A percentile compares a stretch with the other conserved stretches of the same genome.
phyloP scores from a whole-genome alignment of 2,797 vertebrate genomes.

The Micromesistius poutassou region DNA sequence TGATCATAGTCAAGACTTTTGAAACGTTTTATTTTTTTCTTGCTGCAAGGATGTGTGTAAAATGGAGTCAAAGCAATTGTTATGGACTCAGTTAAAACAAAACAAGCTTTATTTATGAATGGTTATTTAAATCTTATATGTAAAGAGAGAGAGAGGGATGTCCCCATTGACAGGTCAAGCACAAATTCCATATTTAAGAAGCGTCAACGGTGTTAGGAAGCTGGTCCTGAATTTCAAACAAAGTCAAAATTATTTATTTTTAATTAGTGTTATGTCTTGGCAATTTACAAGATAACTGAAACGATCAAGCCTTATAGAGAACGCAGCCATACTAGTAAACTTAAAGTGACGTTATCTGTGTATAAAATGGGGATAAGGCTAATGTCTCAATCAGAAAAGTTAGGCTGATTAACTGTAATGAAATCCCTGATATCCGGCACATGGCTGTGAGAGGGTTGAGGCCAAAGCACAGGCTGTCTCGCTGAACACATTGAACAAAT shows the following conservation, averaged over 20 bases:
- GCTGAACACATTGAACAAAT: slow-evolving; percentile 58
- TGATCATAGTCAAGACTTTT: too few relatives aligned
- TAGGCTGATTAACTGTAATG: slow-evolving; percentile 71
- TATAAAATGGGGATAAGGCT: slow-evolving; percentile 78
- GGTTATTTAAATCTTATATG: slow-evolving; percentile 57
- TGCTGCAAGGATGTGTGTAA: background rate
- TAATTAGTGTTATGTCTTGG: slow-evolving; percentile 47
- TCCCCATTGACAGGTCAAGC: slow-evolving; percentile 62
- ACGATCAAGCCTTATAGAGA: slow-evolving; percentile 49
- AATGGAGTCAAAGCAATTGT: background rate
- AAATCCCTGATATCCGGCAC: slow-evolving; percentile 82
- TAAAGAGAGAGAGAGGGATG: slow-evolving; percentile 57
- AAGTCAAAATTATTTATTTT: slow-evolving; percentile 53
- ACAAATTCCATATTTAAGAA: slow-evolving; percentile 57
- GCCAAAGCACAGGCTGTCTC: slow-evolving; percentile 74
- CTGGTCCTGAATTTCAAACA: slow-evolving; percentile 61
- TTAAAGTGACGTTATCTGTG: slow-evolving; percentile 53
- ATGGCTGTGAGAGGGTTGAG: slow-evolving; percentile 72
- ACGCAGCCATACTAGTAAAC: slow-evolving; percentile 65
- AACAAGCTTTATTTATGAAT: slow-evolving; percentile 76
- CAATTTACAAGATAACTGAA: slow-evolving; percentile 52
- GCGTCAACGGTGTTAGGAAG: slow-evolving; percentile 41
- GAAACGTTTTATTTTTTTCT: background rate
- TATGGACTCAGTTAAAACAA: slow-evolving; percentile 65
- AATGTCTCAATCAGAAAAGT: slow-evolving; percentile 72